Evolutionary conservation across 2,797 vertebrate species (phyloP).

Genomic region (Anas acuta): DNA sequence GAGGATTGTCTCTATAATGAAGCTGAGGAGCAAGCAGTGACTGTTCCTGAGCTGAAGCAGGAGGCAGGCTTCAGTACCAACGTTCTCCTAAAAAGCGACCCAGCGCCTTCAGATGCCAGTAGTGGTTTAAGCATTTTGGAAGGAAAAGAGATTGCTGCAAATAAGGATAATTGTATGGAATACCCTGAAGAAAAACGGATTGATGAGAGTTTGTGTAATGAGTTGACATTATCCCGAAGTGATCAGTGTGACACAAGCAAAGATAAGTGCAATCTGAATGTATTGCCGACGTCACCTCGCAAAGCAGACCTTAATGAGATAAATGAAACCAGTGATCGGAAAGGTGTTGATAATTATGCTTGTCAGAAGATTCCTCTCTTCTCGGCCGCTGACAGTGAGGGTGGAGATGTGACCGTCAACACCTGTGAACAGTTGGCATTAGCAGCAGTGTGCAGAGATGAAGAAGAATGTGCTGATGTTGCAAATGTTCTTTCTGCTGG

Average conservation of each 20-base stretch:
- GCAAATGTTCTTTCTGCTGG: not conserved
- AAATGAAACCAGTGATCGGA: not conserved
- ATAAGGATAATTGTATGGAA: accelerated
- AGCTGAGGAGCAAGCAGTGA: accelerated
- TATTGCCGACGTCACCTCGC: accelerated
- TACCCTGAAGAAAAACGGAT: not conserved
- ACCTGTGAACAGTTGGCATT: accelerated
- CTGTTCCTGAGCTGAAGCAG: accelerated
- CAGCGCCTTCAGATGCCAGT: accelerated
- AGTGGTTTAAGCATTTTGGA: not conserved
- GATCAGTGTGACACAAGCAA: not conserved
- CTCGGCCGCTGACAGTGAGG: not conserved
- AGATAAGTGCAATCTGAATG: not conserved
- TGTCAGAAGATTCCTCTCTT: not conserved
- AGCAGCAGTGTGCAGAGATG: not conserved
- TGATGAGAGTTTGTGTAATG: not conserved
- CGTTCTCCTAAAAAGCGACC: accelerated
- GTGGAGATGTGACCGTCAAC: not conserved
- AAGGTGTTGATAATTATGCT: not conserved
- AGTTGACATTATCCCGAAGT: not conserved
- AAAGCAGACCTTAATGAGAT: not conserved
- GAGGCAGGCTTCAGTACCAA: not conserved
- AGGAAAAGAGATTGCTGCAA: not conserved
- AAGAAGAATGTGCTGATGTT: not conserved
- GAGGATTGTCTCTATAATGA: slow-evolving; percentile 26